Evolutionary conservation across 2,888 invertebrate genomes (phyloP).

Genomic region (Sialis lutaria): DNA sequence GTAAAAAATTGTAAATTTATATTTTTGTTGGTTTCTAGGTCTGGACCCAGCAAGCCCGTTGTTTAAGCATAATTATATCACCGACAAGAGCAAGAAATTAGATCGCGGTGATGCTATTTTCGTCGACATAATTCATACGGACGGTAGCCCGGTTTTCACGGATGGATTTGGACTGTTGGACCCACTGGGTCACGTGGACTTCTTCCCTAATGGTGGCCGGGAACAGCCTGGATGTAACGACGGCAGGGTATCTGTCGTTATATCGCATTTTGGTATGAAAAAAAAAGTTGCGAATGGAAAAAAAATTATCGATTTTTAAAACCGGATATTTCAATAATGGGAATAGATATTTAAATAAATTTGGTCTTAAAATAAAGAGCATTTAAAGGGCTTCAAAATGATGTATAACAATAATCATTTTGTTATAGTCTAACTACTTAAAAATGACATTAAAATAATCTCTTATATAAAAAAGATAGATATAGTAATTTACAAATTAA

Average conservation of each 20-base stretch:
- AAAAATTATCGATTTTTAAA: not conserved
- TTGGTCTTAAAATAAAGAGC: not conserved
- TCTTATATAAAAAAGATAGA: no score
- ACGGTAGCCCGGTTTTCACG: conserved; percentile 36
- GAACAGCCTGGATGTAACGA: conserved; percentile 41
- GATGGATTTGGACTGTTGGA: conserved; percentile 41
- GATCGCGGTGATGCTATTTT: conserved; percentile 42
- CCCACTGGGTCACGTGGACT: conserved; percentile 40
- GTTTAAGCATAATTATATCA: conserved; percentile 36
- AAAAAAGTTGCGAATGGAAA: not conserved
- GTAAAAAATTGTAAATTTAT: not conserved
- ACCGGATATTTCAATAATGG: no score
- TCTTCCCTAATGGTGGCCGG: conserved; percentile 40
- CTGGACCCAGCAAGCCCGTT: conserved; percentile 73
- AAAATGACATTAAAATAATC: no score
- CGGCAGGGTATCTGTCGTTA: conserved; percentile 34
- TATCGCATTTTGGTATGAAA: conserved; percentile 31
- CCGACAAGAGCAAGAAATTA: conserved; percentile 34
- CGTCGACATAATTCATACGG: conserved; percentile 52
- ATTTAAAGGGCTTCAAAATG: no score
- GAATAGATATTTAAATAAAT: no score
- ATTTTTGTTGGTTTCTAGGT: conserved; percentile 33
- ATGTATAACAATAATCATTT: no score
- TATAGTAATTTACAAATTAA: no score
- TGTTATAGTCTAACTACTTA: no score